phyloP scores from a whole-genome alignment of 2,113 vertebrate genomes.

The Cairina moschata region DNA sequence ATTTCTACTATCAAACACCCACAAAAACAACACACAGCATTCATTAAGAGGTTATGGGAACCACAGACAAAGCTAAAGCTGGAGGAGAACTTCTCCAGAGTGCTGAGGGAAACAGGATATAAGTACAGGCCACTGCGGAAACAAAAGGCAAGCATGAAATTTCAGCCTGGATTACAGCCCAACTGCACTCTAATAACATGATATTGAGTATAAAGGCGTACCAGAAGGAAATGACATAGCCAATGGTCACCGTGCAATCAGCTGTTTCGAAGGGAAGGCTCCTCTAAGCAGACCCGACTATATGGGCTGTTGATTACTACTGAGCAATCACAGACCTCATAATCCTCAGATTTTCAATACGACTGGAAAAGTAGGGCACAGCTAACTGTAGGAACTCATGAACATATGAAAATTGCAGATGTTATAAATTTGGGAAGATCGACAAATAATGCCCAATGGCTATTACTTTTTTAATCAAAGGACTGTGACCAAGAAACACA shows the following conservation, averaged over 20 bases:
- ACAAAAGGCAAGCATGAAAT: background rate
- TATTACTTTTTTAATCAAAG: background rate
- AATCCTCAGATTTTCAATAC: background rate
- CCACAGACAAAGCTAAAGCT: background rate
- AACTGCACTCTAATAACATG: background rate
- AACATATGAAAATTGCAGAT: background rate
- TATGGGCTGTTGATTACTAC: background rate
- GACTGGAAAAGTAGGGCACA: background rate
- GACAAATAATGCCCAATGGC: background rate
- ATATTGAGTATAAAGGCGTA: background rate
- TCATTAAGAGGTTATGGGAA: background rate
- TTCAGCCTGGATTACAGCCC: background rate
- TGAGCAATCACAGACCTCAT: background rate
- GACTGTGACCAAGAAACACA: background rate
- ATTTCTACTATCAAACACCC: background rate
- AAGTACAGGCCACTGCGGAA: background rate
- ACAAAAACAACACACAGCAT: background rate
- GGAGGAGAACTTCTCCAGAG: background rate
- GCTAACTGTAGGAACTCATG: background rate
- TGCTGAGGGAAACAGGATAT: background rate
- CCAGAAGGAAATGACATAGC: background rate
- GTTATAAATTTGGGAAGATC: background rate
- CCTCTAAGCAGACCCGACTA: background rate
- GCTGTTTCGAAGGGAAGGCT: background rate
- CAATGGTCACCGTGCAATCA: background rate